phyloP scores from a whole-genome alignment of 2,888 invertebrate genomes.

The Coecobrya sp. region DNA sequence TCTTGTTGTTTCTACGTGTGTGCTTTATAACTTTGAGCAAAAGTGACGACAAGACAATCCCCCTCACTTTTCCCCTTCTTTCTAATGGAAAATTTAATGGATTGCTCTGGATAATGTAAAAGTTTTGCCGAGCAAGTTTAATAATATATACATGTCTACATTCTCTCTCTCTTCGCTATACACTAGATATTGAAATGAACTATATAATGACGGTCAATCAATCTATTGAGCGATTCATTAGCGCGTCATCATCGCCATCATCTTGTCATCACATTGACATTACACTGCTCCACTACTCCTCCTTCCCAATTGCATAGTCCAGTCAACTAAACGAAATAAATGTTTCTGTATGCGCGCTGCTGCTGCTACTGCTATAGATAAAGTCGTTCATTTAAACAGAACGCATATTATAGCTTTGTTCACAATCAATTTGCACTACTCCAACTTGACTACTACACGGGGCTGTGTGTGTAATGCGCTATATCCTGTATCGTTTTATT shows the following conservation, averaged over 20 bases:
- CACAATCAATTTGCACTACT: slow-evolving; percentile 27
- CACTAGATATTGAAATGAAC: too few species aligned
- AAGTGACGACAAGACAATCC: neutral
- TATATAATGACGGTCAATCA: neutral
- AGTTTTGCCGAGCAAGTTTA: too few species aligned
- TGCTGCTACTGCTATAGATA: neutral
- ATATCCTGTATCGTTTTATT: slow-evolving; percentile 48
- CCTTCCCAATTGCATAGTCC: neutral
- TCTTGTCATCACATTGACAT: neutral
- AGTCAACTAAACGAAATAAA: slow-evolving; percentile 21
- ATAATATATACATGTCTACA: too few species aligned
- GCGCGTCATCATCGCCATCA: slow-evolving; percentile 2
- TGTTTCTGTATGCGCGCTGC: neutral
- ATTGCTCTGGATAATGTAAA: slow-evolving; percentile 12
- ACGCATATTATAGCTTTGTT: neutral
- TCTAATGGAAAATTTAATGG: slow-evolving; percentile 18
- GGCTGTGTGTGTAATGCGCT: neutral
- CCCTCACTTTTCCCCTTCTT: neutral
- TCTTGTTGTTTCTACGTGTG: too few species aligned
- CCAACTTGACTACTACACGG: too few species aligned
- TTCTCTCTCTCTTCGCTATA: too few species aligned
- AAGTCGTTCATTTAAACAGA: slow-evolving; percentile 10
- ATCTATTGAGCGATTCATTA: neutral
- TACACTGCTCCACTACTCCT: neutral
- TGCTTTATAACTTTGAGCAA: neutral